Percentiles rank a stretch among this genome's conserved stretches.
These are phyloP conservation scores for Drosophila austrosaltans DNA, from an alignment of 2,888 invertebrate genomes.

Conservation along the genomic window DNA sequence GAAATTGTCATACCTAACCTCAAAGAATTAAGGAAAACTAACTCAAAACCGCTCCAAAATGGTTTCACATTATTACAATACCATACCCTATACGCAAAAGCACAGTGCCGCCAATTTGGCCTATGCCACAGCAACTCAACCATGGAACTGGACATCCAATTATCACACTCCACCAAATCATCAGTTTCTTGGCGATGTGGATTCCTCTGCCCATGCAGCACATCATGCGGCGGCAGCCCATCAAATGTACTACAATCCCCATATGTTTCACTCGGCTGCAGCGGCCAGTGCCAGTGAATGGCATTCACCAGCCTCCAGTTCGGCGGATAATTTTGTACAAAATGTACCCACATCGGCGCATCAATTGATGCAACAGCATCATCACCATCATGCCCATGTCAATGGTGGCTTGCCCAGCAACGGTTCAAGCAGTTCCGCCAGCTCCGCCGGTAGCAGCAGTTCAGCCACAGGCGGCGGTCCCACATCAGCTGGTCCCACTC, in stretches of 20 bases:
- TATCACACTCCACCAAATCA: conserved; percentile 83
- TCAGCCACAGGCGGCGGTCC: conserved; percentile 33
- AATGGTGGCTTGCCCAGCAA: conserved; percentile 49
- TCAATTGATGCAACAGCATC: conserved; percentile 75
- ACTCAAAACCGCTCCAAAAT: conserved; percentile 81
- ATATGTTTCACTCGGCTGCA: conserved; percentile 84
- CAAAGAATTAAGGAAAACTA: conserved; percentile 16
- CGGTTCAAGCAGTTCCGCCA: conserved; percentile 75
- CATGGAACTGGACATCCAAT: conserved; percentile 84
- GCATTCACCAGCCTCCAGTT: conserved; percentile 77
- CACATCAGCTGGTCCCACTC: conserved; percentile 55
- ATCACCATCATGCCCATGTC: conserved; percentile 61
- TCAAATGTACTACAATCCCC: conserved; percentile 84
- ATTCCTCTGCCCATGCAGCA: conserved; percentile 82
- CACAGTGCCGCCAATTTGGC: conserved; percentile 86
- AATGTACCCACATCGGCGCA: conserved; percentile 74
- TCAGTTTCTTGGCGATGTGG: conserved; percentile 83
- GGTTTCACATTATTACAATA: conserved; percentile 88
- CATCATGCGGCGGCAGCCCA: conserved; percentile 75
- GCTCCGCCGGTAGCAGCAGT: conserved; percentile 69
- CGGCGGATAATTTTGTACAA: conserved; percentile 77
- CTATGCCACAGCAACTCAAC: conserved; percentile 81
- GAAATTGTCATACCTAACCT: conserved; percentile 39
- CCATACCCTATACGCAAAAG: conserved; percentile 87
- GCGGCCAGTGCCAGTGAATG: conserved; percentile 77